These are phyloP conservation scores for Calephelis perditalis DNA, from an alignment of 2,888 invertebrate species.

Conservation along the genomic window DNA sequence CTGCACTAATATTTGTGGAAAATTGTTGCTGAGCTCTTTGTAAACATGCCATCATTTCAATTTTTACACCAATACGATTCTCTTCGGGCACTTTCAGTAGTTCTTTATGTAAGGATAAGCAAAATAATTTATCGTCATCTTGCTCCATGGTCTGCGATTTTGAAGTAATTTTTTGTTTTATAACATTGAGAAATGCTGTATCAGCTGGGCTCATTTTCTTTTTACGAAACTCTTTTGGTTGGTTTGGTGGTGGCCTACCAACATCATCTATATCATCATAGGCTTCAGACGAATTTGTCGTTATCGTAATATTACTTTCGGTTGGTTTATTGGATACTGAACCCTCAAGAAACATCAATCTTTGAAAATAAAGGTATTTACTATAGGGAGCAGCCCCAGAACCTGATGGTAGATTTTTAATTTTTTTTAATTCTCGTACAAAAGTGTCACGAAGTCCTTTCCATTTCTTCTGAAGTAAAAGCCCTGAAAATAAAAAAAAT, in stretches of 20 bases:
- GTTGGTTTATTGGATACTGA: conserved; percentile 25
- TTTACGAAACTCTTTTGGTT: conserved; percentile 21
- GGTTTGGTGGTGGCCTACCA: conserved; percentile 25
- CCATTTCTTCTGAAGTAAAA: conserved; percentile 26
- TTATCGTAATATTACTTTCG: conserved; percentile 23
- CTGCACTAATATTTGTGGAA: neutral
- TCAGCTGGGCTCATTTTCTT: conserved; percentile 26
- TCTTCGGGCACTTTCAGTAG: conserved; percentile 23
- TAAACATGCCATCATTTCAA: conserved; percentile 14
- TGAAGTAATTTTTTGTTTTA: conserved; percentile 26
- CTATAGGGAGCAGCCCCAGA: conserved; percentile 21
- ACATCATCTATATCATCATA: conserved; percentile 25
- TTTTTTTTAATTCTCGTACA: conserved; percentile 26
- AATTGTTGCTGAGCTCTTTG: neutral
- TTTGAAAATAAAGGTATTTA: conserved; percentile 27
- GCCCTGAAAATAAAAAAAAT: conserved; percentile 21
- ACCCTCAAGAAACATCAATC: conserved; percentile 25
- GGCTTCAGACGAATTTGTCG: conserved; percentile 4
- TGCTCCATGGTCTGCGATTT: conserved; percentile 17
- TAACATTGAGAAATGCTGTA: conserved; percentile 24
- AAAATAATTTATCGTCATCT: conserved; percentile 21
- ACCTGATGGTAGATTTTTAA: conserved; percentile 24
- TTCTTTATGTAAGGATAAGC: conserved; percentile 25
- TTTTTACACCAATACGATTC: conserved; percentile 18
- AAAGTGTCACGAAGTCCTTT: conserved; percentile 25